Conservation (phyloP, 2,888 invertebrate genomes). For the Poecilus cupreus region DNA sequence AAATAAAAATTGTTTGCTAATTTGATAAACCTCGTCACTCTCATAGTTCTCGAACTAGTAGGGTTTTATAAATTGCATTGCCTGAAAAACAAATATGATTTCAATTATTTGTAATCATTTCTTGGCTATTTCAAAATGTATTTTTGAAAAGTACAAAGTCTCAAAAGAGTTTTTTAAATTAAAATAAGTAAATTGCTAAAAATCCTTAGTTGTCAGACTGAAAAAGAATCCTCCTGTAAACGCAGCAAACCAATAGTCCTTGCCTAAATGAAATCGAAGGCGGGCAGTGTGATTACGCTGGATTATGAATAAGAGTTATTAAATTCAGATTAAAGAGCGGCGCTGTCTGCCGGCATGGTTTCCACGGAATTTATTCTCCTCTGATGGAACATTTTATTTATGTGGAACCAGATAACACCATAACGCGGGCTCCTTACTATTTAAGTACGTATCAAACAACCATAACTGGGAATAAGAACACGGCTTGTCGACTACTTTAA, state of each 20-base stretch:
- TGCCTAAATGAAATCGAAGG: slow-evolving; percentile 12
- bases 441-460: slow-evolving; percentile 24
- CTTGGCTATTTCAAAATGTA: too few relatives aligned
- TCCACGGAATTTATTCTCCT: slow-evolving; percentile 15
- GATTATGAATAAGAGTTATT: slow-evolving; percentile 43
- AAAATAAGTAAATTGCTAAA: too few relatives aligned
- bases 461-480: slow-evolving; percentile 13
- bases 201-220: too few relatives aligned
- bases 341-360: slow-evolving; percentile 2
- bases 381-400: slow-evolving; percentile 30
- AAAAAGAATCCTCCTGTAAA: background rate
- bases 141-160: too few relatives aligned
- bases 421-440: slow-evolving; percentile 25
- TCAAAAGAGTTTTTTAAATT: too few relatives aligned
- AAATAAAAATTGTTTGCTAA: too few relatives aligned
- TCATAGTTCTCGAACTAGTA: too few relatives aligned
- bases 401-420: slow-evolving; percentile 20
- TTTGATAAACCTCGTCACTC: too few relatives aligned
- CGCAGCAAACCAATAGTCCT: too few relatives aligned
- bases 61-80: too few relatives aligned
- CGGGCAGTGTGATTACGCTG: slow-evolving; percentile 8
- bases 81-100: too few relatives aligned
- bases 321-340: slow-evolving; percentile 34
- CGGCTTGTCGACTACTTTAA: background rate
- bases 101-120: too few relatives aligned